Evolutionary conservation across 2,113 vertebrate species (phyloP).

Genomic region (Lasiurus cinereus): DNA sequence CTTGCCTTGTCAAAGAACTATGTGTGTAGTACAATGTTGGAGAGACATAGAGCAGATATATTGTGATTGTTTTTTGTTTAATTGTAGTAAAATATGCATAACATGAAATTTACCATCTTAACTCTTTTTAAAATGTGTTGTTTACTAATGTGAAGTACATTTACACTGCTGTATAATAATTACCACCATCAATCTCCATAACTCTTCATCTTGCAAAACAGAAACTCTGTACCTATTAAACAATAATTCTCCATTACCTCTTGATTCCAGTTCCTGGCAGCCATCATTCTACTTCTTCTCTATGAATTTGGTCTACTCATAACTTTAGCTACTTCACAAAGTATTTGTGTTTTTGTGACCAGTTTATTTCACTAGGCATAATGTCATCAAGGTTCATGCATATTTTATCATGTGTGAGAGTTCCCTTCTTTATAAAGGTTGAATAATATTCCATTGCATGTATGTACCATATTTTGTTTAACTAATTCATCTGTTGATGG

Average conservation of each 20-base stretch:
- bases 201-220: neutral
- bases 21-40: neutral
- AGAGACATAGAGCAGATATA: neutral
- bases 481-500: neutral
- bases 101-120: neutral
- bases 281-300: neutral
- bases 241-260: neutral
- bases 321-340: neutral
- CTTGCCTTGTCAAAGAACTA: neutral
- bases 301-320: neutral
- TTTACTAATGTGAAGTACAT: neutral
- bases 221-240: neutral
- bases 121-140: neutral
- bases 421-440: neutral
- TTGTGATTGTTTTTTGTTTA: neutral
- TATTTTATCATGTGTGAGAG: neutral
- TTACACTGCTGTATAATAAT: neutral
- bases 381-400: neutral
- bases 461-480: neutral
- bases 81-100: neutral
- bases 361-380: slow-evolving; percentile 7
- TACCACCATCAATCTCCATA: neutral
- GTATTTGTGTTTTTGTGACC: neutral
- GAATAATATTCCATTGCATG: neutral
- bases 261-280: neutral